Conservation (phyloP, 2,888 invertebrate species). For the Zaprionus lineosus region DNA sequence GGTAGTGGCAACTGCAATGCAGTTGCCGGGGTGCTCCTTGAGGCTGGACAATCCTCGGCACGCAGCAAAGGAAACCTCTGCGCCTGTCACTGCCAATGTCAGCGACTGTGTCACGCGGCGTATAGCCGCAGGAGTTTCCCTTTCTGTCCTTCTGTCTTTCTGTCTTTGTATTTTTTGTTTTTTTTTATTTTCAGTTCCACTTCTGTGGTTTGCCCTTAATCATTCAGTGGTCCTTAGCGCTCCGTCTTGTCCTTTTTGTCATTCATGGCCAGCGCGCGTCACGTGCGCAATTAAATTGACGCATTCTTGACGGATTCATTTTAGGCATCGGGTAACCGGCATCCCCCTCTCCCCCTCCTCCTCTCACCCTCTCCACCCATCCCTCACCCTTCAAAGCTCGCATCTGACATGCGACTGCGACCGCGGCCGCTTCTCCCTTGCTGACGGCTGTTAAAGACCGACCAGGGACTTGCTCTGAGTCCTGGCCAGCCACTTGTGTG, state of each 20-base stretch:
- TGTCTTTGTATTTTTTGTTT: too few species aligned
- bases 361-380: too few species aligned
- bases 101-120: constrained; percentile 66
- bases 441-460: constrained; percentile 46
- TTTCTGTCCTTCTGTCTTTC: too few species aligned
- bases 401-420: too few species aligned
- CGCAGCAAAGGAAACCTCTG: too few species aligned
- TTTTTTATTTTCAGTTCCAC: too few species aligned
- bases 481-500: constrained; percentile 17
- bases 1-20: constrained; percentile 56
- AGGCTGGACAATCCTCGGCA: constrained; percentile 3
- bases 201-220: not conserved
- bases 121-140: constrained; percentile 9
- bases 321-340: too few species aligned
- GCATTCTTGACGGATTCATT: constrained; percentile 70
- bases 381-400: too few species aligned
- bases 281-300: constrained; percentile 81
- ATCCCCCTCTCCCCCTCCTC: too few species aligned
- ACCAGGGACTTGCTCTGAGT: constrained; percentile 44
- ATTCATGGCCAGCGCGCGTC: constrained; percentile 60
- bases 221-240: not conserved
- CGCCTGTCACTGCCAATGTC: constrained; percentile 25
- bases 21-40: constrained; percentile 40
- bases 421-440: not conserved
- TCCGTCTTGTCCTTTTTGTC: constrained; percentile 9